Conservation (phyloP, 2,888 invertebrate genomes). For the Eupithecia dodoneata region DNA sequence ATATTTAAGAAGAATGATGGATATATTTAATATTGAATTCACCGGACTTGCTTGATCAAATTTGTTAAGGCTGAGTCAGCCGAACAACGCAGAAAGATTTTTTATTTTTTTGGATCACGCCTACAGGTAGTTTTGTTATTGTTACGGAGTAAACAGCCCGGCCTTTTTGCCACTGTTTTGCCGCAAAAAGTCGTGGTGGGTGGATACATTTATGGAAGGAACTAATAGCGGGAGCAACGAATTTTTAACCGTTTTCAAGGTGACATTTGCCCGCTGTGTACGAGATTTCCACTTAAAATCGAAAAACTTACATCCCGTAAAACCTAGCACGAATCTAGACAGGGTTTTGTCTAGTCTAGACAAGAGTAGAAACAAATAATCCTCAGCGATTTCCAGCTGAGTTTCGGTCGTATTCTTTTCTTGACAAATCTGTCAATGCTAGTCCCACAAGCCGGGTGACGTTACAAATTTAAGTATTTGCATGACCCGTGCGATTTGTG, state of each 20-base stretch:
- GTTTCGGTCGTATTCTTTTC: too few relatives aligned
- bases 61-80: not conserved
- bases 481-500: not conserved
- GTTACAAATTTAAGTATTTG: not conserved
- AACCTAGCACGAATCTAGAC: not conserved
- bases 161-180: not conserved
- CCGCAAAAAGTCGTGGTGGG: not conserved
- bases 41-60: not conserved
- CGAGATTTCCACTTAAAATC: not conserved
- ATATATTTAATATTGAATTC: not conserved
- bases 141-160: not conserved
- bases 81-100: not conserved
- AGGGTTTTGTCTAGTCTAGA: not conserved
- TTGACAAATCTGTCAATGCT: too few relatives aligned
- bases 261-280: not conserved
- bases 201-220: not conserved
- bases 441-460: too few relatives aligned
- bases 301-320: not conserved
- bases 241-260: not conserved
- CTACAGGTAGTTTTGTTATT: not conserved
- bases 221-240: not conserved
- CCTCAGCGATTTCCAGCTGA: too few relatives aligned
- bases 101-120: not conserved
- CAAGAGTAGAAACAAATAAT: not conserved
- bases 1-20: not conserved